Evolutionary conservation across 1,140 invertebrate species (phyloP).

Genomic region (Acromyrmex echinatior): DNA sequence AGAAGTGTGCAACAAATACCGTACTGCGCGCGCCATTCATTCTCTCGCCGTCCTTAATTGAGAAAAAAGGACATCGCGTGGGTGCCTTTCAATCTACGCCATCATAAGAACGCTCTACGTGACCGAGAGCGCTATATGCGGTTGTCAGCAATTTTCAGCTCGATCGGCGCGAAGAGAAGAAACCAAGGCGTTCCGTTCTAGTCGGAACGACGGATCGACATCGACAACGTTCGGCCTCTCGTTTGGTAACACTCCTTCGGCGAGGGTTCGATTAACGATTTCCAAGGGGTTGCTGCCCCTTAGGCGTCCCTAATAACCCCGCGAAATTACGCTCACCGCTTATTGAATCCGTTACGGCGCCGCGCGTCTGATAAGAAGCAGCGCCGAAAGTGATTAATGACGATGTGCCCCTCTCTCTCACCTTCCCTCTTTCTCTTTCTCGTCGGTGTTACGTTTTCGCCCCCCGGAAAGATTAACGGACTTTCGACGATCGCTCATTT

Average conservation of each 20-base stretch:
- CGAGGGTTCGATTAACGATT: conserved; percentile 73
- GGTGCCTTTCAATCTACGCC: conserved; percentile 51
- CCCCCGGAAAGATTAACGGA: conserved; percentile 73
- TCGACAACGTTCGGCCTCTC: conserved; percentile 20
- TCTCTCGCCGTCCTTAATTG: conserved; percentile 34
- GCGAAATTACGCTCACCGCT: conserved; percentile 73
- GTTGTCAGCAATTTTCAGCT: conserved; percentile 60
- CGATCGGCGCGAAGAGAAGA: conserved; percentile 62
- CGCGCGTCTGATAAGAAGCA: conserved; percentile 71
- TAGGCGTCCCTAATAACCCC: conserved; percentile 69
- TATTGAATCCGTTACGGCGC: conserved; percentile 72
- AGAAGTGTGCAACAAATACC: conserved; percentile 7
- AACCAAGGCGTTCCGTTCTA: conserved; percentile 21
- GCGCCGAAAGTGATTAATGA: conserved; percentile 72
- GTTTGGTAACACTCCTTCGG: conserved; percentile 3
- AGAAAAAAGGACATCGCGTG: conserved; percentile 24
- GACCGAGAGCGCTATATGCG: conserved; percentile 51
- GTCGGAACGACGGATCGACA: conserved; percentile 23
- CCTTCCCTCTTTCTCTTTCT: not conserved
- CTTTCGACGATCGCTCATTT: conserved; percentile 73
- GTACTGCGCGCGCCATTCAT: conserved; percentile 9
- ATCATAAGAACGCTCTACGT: conserved; percentile 48
- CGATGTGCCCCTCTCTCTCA: conserved; percentile 51
- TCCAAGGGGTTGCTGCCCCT: conserved; percentile 61
- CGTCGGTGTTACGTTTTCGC: conserved; percentile 60